Evolutionary conservation across 1,140 invertebrate genomes (phyloP), one percentile per base, ranked within the genome.

Genomic region (Mactra quadrangularis): DNA sequence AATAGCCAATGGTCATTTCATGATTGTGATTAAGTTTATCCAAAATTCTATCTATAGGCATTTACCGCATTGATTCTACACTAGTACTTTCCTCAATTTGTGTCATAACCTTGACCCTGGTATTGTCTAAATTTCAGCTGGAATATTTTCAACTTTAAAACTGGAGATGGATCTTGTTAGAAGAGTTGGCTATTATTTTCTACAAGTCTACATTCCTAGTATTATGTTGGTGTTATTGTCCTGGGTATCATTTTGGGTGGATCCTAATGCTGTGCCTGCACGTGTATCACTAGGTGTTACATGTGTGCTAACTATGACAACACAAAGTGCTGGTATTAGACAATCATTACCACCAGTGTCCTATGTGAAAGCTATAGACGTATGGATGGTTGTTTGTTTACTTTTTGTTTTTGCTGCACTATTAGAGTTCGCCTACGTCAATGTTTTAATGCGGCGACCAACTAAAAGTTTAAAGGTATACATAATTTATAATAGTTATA

Each of bases 201-300:
- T 97, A 82, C 96, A 97, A 93, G 96, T 98, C 3, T 98, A 98
- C 92, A 95, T 98, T 35, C 98, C 98, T 0, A 98, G 97, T 90
- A 96, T 97, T 55, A 94, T 99, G 53, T 97, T 98, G 78, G 98
- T 99, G 0, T 96, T 98, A 0, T 93, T 99, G 0, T 98, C 97
- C 0, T 99, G 97, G 97, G 97, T 99, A 0, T 98, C 97, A 0
- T 99, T 99, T 92, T 99, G 97, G 97, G 94, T 95, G 59, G 95
- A 95, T 83, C 93, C 95, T 29, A 94, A 94, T 50, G 95, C 95
- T 82, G 93, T 94, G 6, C 94, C 95, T 4, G 95, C 94, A 9
- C 90, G 95, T 81, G 94, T 95, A 25, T 93, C 94, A 27, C 90
- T 95, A 68, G 95, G 95, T 3, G 78, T 92, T 22, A 79, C 91